A percentile compares a stretch with the other conserved stretches of the same genome.
Evolutionary conservation across 2,797 vertebrate species (phyloP).

Genomic region (Spinus olivaceus): DNA sequence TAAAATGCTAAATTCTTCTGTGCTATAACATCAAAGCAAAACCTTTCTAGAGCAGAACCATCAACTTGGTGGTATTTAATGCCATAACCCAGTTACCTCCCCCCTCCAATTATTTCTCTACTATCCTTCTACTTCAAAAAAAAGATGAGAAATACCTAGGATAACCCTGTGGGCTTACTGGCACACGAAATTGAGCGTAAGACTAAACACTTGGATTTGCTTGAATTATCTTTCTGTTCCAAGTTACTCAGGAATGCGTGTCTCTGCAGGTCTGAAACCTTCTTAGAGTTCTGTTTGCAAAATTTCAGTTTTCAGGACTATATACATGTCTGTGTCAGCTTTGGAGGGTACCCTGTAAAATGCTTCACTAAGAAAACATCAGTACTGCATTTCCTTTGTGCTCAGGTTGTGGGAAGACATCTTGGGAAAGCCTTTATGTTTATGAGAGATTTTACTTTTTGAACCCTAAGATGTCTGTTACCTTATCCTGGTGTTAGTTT

Average conservation of each 20-base stretch:
- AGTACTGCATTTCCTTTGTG: neutral
- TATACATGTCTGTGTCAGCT: neutral
- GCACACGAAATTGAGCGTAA: neutral
- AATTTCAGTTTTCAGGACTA: neutral
- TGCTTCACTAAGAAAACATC: neutral
- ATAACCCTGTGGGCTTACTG: neutral
- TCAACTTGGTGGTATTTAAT: neutral
- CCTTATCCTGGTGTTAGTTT: neutral
- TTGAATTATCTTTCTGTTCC: neutral
- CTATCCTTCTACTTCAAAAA: neutral
- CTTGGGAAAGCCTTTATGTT: neutral
- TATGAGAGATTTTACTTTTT: neutral
- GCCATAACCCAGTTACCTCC: neutral
- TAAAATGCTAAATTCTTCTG: neutral
- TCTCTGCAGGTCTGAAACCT: neutral
- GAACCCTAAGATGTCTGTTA: neutral
- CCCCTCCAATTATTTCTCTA: neutral
- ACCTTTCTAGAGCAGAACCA: neutral
- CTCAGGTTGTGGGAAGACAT: neutral
- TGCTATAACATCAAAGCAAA: neutral
- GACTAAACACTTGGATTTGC: neutral
- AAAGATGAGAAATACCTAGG: neutral
- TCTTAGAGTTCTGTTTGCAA: neutral
- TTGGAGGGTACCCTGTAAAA: neutral
- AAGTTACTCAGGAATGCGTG: neutral